These are phyloP conservation scores for Brachirus orientalis DNA, from an alignment of 2,113 vertebrate genomes.

Conservation along the genomic window DNA sequence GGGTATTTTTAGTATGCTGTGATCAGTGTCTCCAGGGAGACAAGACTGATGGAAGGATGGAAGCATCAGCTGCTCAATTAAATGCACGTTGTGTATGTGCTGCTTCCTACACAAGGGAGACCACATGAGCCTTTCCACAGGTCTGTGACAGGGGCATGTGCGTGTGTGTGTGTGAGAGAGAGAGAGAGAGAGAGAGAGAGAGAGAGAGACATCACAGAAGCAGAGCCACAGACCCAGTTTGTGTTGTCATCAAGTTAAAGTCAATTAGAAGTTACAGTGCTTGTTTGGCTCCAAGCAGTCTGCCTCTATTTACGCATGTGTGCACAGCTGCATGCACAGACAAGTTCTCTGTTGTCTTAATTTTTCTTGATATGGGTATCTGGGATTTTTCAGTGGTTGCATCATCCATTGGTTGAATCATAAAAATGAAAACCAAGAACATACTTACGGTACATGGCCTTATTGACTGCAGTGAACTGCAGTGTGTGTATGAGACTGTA, in stretches of 20 bases:
- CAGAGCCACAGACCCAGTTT: slow-evolving; percentile 17
- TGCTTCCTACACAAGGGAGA: slow-evolving; percentile 23
- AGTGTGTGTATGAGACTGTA: background rate
- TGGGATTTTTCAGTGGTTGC: background rate
- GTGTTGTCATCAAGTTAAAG: slow-evolving; percentile 44
- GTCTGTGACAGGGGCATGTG: slow-evolving; percentile 40
- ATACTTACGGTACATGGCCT: too few species aligned
- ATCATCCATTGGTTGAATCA: background rate
- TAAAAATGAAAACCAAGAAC: background rate
- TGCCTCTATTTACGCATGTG: slow-evolving; percentile 11
- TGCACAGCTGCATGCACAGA: background rate
- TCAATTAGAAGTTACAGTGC: slow-evolving; percentile 40
- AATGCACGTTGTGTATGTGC: slow-evolving; percentile 38
- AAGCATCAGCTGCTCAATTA: slow-evolving; percentile 78
- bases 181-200: background rate
- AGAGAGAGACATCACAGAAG: slow-evolving; percentile 38
- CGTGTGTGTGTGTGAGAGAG: background rate
- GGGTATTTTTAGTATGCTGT: slow-evolving; percentile 78
- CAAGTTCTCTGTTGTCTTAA: background rate
- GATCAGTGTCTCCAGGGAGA: slow-evolving; percentile 77
- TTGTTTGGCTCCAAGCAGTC: slow-evolving; percentile 29
- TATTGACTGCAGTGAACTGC: background rate
- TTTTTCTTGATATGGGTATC: too few species aligned
- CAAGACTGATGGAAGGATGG: slow-evolving; percentile 55
- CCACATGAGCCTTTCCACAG: too few species aligned